Evolutionary conservation across 92 coral and sea anemone genomes (phyloP).

Genomic region (Diadumene lineata): DNA sequence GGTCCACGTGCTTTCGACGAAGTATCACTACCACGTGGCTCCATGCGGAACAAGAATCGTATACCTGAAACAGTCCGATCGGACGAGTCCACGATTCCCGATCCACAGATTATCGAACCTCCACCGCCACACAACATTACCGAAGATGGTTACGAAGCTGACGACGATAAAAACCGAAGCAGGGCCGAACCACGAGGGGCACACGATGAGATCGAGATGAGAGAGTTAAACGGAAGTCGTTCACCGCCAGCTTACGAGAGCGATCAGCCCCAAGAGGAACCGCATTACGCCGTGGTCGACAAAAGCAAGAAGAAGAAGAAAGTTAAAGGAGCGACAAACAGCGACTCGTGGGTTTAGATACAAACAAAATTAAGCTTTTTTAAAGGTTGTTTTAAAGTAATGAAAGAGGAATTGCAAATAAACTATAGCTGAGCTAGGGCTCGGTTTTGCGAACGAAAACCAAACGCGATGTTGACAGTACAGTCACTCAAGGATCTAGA

Average conservation of each 20-base stretch:
- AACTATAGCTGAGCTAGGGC: no score
- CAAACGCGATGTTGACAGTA: no score
- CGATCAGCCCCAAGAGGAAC: constrained; percentile 47
- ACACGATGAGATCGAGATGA: constrained; percentile 69
- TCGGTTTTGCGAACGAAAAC: no score
- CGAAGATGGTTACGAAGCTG: constrained; percentile 81
- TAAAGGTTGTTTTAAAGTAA: neutral
- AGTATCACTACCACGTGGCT: constrained; percentile 84
- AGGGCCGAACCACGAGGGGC: constrained; percentile 49
- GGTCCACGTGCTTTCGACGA: constrained; percentile 90
- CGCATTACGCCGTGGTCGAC: constrained; percentile 78
- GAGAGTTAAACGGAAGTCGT: constrained; percentile 47
- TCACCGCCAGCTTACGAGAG: constrained; percentile 70
- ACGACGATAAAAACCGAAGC: constrained; percentile 66
- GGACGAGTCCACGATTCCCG: constrained; percentile 79
- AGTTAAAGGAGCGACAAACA: constrained; percentile 62
- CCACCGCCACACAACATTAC: constrained; percentile 50
- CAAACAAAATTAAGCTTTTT: no score
- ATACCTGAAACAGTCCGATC: constrained; percentile 55
- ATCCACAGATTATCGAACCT: constrained; percentile 25
- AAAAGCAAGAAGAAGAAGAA: constrained; percentile 72
- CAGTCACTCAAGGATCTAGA: no score
- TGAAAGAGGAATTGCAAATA: neutral
- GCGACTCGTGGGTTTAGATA: constrained; percentile 93
- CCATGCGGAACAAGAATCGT: constrained; percentile 38